Evolutionary conservation across 2,113 vertebrate species (phyloP).

Genomic region (Henicopernis longicauda): DNA sequence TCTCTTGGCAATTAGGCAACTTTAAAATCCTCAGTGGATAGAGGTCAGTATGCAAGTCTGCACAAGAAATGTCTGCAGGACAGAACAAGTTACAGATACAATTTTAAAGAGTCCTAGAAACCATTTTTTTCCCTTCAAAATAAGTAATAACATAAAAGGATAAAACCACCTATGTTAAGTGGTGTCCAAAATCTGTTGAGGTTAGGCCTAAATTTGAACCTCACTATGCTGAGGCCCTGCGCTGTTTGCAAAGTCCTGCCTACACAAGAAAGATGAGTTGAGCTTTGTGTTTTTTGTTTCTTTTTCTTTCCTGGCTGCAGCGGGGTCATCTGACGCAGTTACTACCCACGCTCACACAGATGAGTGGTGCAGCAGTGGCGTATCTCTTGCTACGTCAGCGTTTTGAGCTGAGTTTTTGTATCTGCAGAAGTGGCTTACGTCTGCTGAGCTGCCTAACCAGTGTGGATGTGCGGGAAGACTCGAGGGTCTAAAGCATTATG

Average conservation of each 20-base stretch:
- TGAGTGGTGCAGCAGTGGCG: neutral
- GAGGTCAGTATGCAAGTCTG: neutral
- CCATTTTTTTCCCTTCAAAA: neutral
- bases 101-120: neutral
- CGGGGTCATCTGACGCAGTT: neutral
- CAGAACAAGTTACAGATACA: neutral
- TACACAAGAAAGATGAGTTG: neutral
- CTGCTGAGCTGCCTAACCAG: neutral
- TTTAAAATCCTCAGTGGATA: neutral
- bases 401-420: neutral
- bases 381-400: neutral
- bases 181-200: neutral
- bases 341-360: neutral
- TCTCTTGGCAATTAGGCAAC: neutral
- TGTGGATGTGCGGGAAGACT: neutral
- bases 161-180: neutral
- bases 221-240: neutral
- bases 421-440: neutral
- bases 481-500: fast-evolving
- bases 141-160: neutral
- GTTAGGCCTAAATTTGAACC: neutral
- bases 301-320: neutral
- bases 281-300: neutral
- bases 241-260: neutral
- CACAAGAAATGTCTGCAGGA: neutral